Percentiles rank a stretch among this genome's conserved stretches.
Evolutionary conservation across 1,140 invertebrate genomes (phyloP).

Genomic region (Tetramorium parvispinum): DNA sequence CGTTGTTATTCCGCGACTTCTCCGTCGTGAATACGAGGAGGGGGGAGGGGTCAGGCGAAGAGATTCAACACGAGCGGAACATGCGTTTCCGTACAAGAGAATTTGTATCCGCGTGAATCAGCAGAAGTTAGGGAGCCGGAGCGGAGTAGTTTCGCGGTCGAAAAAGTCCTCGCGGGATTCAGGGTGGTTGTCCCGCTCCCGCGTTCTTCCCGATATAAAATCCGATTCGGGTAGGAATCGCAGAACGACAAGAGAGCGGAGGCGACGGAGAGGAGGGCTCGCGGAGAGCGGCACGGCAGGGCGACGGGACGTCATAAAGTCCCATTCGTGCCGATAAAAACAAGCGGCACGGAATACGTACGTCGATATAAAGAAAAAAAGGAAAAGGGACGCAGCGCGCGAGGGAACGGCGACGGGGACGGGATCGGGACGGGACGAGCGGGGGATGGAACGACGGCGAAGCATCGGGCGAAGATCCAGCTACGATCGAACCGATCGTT

Average conservation of each 20-base stretch:
- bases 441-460: not conserved
- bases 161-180: slow-evolving; percentile 22
- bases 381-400: slow-evolving; percentile 1
- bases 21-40: not conserved
- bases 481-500: slow-evolving; percentile 75
- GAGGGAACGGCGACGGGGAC: slow-evolving; percentile 22
- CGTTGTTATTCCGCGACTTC: slow-evolving; percentile 21
- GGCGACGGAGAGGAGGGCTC: not conserved
- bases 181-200: not conserved
- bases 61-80: slow-evolving; percentile 45
- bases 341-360: slow-evolving; percentile 73
- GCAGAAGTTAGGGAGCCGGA: slow-evolving; percentile 31
- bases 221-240: slow-evolving; percentile 5
- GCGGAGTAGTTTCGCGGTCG: slow-evolving; percentile 32
- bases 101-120: slow-evolving; percentile 26
- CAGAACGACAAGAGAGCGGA: not conserved
- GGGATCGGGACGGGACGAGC: slow-evolving; percentile 15
- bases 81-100: slow-evolving; percentile 57
- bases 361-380: slow-evolving; percentile 55
- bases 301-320: slow-evolving; percentile 77
- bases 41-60: not conserved
- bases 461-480: slow-evolving; percentile 71
- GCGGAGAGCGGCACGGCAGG: slow-evolving; percentile 35
- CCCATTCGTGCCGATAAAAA: slow-evolving; percentile 77
- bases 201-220: slow-evolving; percentile 44